Evolutionary conservation across 1,140 invertebrate species (phyloP).

Genomic region (Sitophilus oryzae): DNA sequence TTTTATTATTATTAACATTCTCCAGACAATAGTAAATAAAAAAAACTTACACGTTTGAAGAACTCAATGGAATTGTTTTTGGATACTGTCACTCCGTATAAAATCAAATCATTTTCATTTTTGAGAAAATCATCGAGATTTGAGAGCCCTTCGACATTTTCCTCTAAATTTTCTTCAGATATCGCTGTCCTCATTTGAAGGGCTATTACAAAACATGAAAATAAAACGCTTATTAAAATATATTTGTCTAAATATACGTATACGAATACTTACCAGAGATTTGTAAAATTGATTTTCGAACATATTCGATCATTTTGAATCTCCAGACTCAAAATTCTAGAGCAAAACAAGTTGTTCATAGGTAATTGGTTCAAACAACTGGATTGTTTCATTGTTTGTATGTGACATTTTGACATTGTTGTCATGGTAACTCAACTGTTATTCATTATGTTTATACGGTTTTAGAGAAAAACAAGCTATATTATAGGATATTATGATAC

Average conservation of each 20-base stretch:
- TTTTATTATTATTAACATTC: no score
- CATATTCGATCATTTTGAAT: not conserved
- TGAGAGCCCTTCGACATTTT: constrained; percentile 25
- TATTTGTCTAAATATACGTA: no score
- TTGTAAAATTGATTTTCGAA: constrained; percentile 10
- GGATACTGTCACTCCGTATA: constrained; percentile 27
- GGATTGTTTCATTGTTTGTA: no score
- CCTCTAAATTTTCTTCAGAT: constrained; percentile 30
- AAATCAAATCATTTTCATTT: constrained; percentile 21
- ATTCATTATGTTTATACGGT: no score
- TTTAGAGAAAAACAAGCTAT: no score
- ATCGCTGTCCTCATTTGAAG: constrained; percentile 28
- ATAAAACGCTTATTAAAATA: not conserved
- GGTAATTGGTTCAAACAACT: no score
- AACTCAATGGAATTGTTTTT: not conserved
- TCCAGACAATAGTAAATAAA: no score
- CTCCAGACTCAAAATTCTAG: no score
- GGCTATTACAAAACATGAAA: constrained; percentile 6
- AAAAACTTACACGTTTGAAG: not conserved
- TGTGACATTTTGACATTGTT: no score
- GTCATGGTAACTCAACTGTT: no score
- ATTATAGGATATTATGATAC: no score
- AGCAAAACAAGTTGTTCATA: no score
- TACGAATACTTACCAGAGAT: not conserved
- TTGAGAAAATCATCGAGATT: constrained; percentile 30